Evolutionary conservation across 2,797 vertebrate species (phyloP), one percentile per base, ranked within the genome.

Genomic region (Alcedo atthis): DNA sequence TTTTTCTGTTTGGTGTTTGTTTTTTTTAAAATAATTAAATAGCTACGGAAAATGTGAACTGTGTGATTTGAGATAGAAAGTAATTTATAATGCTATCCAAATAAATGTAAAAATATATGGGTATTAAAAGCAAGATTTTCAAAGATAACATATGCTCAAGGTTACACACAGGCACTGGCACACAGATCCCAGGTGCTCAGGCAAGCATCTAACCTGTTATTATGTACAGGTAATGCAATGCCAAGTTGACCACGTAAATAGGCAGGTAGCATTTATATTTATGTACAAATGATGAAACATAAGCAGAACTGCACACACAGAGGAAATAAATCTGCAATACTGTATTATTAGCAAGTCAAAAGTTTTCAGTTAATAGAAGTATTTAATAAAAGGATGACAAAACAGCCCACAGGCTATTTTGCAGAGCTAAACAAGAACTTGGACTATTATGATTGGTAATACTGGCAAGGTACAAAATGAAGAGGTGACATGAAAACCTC

Each of bases 151-250:
- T 59, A 48, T 2, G 28, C 11, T 69, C 40, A 43, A 40, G 51
- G 5, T 1, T 28, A 43, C 2, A 15, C 32, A 26, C 21, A 76
- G n/a, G 25, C 40, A 8, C 10, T 21, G n/a, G 30, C 0, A 2
- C 14, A 43, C 13, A 46, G 71, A 46, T 42, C 19, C 33, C 40
- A 78, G 30, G 26, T 6, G 5, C 30, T 37, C 28, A 70, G 28
- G 22, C 21, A 87, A 40, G 32, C 15, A 51, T 30, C 24, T 46
- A 15, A 43, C 25, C 55, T 45, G 6, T 46, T 59, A 51, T 40
- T 19, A 17, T 2, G 0, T 63, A 54, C 8, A 53, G 40, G 15
- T 74, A 51, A 35, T 17, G 26, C 46, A 30, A 67, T 21, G 46
- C 17, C 26, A 28, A 59, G 28, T 6, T 20, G 30, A 55, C 53